A percentile compares a stretch with the other conserved stretches of the same genome.
These are phyloP conservation scores for Pionites leucogaster DNA, from an alignment of 2,113 vertebrate genomes.

Conservation along the genomic window DNA sequence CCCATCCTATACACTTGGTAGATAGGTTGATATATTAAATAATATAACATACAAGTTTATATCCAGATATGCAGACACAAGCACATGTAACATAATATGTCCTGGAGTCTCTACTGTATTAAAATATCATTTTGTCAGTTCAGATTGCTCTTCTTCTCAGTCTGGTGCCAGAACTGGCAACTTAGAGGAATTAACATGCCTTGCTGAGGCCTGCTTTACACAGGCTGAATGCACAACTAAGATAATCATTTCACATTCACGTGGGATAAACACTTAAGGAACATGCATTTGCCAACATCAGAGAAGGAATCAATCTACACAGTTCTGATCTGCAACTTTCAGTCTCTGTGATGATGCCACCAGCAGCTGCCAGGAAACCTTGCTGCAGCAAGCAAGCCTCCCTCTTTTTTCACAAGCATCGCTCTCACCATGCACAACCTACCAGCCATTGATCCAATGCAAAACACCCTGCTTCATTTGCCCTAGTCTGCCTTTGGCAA, in stretches of 20 bases:
- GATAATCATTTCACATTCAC: neutral
- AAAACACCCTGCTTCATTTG: neutral
- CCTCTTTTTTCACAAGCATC: neutral
- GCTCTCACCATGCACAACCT: neutral
- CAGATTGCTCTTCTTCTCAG: neutral
- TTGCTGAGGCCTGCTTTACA: neutral
- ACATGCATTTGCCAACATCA: neutral
- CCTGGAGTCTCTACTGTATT: neutral
- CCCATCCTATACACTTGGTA: neutral
- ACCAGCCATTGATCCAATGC: neutral
- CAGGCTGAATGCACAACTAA: neutral
- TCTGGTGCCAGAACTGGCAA: neutral
- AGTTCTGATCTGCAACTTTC: neutral
- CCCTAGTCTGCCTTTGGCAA: neutral
- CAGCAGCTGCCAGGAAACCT: neutral
- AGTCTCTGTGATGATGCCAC: neutral
- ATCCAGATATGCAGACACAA: neutral
- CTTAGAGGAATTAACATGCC: neutral
- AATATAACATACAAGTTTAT: neutral
- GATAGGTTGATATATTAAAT: neutral
- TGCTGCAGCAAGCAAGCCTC: neutral
- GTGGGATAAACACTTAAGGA: neutral
- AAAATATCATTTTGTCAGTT: neutral
- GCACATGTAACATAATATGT: neutral
- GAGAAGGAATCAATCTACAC: neutral